Conservation (phyloP, 2,888 invertebrate genomes). For the Arctia plantaginis region DNA sequence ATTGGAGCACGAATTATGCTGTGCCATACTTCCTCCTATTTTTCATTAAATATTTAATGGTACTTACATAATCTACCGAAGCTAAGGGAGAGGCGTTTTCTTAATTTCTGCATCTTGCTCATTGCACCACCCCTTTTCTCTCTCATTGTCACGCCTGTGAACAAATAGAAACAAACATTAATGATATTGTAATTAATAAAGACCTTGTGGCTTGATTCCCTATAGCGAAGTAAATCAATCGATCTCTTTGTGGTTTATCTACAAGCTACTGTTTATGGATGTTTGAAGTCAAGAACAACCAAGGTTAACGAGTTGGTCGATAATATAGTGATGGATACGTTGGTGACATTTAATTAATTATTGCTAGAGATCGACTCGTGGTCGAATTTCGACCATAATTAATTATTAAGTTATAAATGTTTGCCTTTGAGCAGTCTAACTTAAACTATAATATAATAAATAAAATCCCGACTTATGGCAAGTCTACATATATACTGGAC, state of each 20-base stretch:
- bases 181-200: conserved; percentile 7
- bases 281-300: conserved; percentile 1
- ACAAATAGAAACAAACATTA: conserved; percentile 69
- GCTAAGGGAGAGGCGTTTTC: conserved; percentile 97
- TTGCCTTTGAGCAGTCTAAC: neutral
- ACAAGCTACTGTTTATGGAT: conserved; percentile 15
- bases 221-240: neutral
- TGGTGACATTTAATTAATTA: neutral
- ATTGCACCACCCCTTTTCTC: conserved; percentile 97
- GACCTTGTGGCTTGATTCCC: neutral
- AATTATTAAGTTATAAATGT: neutral
- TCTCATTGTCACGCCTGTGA: conserved; percentile 94
- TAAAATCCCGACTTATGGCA: no score
- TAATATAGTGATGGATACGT: neutral
- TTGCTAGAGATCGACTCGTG: neutral
- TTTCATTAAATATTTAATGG: conserved; percentile 8
- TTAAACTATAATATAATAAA: no score
- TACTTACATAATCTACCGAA: conserved; percentile 98
- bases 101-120: conserved; percentile 97
- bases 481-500: no score
- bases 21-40: neutral
- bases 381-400: neutral
- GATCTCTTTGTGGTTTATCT: conserved; percentile 7
- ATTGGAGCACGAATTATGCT: neutral
- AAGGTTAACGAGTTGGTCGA: conserved; percentile 1